Percentiles rank a stretch among this genome's conserved stretches.
These are phyloP conservation scores for Calosoma granatense DNA, from an alignment of 1,140 invertebrate genomes.

Conservation along the genomic window DNA sequence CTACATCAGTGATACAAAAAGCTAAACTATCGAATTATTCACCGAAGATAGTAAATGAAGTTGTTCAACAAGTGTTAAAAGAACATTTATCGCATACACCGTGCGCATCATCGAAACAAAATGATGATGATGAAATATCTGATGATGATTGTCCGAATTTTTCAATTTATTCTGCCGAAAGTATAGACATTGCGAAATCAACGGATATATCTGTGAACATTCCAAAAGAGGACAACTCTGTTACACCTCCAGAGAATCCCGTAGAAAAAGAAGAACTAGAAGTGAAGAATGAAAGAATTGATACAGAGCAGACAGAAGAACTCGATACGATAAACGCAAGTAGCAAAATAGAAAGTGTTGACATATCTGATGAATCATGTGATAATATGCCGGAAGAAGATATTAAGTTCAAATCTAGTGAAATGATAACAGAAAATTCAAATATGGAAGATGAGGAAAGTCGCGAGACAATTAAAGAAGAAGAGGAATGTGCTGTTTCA, in stretches of 20 bases:
- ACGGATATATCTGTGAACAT: slow-evolving; percentile 31
- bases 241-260: too few species aligned
- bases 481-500: neutral
- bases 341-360: too few species aligned
- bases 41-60: slow-evolving; percentile 15
- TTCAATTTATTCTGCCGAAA: slow-evolving; percentile 69
- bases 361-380: too few species aligned
- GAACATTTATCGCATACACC: slow-evolving; percentile 11
- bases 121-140: slow-evolving; percentile 44
- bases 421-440: neutral
- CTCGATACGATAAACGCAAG: too few species aligned
- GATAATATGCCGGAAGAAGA: too few species aligned
- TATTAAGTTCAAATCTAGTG: too few species aligned
- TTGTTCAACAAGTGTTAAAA: slow-evolving; percentile 18
- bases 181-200: slow-evolving; percentile 58
- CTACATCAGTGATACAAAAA: too few species aligned
- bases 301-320: too few species aligned
- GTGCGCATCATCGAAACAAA: neutral
- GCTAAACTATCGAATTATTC: neutral
- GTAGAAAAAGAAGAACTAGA: too few species aligned
- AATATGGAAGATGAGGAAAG: too few species aligned
- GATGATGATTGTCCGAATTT: slow-evolving; percentile 72
- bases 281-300: too few species aligned
- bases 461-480: neutral
- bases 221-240: slow-evolving; percentile 10